These are phyloP conservation scores for Trichosurus vulpecula DNA, from an alignment of 2,797 vertebrate genomes.

Conservation along the genomic window DNA sequence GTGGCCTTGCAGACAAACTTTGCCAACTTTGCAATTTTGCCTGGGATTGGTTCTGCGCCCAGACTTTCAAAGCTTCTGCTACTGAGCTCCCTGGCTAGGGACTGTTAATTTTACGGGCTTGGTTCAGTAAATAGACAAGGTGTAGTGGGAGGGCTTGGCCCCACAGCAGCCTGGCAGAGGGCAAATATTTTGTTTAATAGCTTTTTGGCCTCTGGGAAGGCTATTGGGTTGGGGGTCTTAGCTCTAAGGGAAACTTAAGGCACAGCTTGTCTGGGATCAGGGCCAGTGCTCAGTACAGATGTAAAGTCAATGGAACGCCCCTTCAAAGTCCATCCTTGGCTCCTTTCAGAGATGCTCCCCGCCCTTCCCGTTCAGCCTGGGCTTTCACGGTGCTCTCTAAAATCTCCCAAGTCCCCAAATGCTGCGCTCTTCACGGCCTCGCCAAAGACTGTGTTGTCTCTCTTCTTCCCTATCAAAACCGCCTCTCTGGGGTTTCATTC, in stretches of 20 bases:
- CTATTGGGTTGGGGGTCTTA: neutral
- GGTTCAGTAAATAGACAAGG: neutral
- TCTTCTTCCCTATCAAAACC: neutral
- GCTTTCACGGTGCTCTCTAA: neutral
- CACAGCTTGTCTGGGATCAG: neutral
- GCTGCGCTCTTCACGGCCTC: neutral
- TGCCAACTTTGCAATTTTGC: neutral
- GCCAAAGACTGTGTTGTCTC: neutral
- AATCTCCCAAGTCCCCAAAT: neutral
- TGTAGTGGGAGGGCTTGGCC: neutral
- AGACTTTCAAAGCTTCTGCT: neutral
- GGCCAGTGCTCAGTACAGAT: neutral
- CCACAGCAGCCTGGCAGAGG: neutral
- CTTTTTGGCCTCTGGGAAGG: neutral
- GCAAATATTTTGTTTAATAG: neutral
- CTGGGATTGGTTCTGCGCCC: neutral
- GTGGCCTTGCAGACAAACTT: neutral
- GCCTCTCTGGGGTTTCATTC: neutral
- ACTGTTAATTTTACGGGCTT: neutral
- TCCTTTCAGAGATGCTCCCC: neutral
- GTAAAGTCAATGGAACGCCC: neutral
- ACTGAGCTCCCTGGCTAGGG: neutral
- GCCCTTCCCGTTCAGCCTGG: neutral
- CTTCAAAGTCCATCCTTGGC: neutral
- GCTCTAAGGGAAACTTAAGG: neutral